Evolutionary conservation across 1,140 invertebrate genomes (phyloP), one percentile per base, ranked within the genome.

Genomic region (Akabosia matsudoensis): DNA sequence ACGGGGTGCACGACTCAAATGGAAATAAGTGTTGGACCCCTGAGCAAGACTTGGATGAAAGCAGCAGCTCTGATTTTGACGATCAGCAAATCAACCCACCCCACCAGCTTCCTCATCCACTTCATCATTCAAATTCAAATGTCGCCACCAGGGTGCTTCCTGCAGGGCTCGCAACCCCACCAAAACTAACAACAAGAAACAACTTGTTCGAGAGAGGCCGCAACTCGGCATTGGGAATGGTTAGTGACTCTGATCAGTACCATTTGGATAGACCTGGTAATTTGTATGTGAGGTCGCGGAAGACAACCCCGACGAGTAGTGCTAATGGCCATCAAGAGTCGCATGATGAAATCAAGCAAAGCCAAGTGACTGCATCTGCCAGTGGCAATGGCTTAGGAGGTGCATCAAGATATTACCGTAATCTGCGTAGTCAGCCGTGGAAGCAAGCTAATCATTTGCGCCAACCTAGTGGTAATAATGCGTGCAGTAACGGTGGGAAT

Each of bases 1-100:
- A 34, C 1, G 67, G 33, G 26, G 3, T 4, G 10, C 22, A 30
- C 7, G 70, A 51, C 33, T 37, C 33, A 2, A 22, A 34, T 4
- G 70, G 37, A 1, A 72, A 72, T 2, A 79, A 79, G 33, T 81
- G 79, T 67, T 94, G 92, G 92, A 93, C 92, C 1, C 92, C 92
- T 0, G 92, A 93, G 76, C 92, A 93, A 82, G 92, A 93, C 83
- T 86, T 94, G 13, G 87, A 88, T 78, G 88, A 88, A 28, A 88
- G 88, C 37, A 89, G 89, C 79, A 72, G 70, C 24, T 88, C 89
- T 51, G 91, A 90, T 78, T 90, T 90, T 24, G 90, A 91, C 79
- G 90, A 89, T 33, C 26, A 72, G 24, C 33, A 14, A 72, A 72
- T 51, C 33, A 72, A 22, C 33, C 70, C 70, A 37, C 26, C 33